Conservation (phyloP, 92 coral and sea anemone species). For the Ricordea florida region DNA sequence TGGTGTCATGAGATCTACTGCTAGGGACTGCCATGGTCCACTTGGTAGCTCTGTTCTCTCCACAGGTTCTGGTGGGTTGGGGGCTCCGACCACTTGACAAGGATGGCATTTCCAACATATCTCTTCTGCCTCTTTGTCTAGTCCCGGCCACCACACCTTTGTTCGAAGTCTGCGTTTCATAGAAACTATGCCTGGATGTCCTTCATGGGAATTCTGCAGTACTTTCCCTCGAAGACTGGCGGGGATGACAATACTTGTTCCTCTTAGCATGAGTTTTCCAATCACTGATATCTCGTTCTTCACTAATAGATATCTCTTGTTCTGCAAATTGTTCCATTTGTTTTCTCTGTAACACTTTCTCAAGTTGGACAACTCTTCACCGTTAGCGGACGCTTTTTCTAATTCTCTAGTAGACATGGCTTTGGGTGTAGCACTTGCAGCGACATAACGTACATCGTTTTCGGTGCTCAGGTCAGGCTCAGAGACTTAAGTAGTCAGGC, state of each 20-base stretch:
- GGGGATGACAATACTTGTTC: slow-evolving; percentile 44
- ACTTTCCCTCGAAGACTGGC: slow-evolving; percentile 21
- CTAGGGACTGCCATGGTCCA: slow-evolving; percentile 61
- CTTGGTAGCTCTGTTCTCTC: slow-evolving; percentile 37
- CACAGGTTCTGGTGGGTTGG: slow-evolving; percentile 59
- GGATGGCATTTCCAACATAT: slow-evolving; percentile 36
- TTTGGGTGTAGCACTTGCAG: slow-evolving; percentile 48
- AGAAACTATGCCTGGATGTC: slow-evolving; percentile 52
- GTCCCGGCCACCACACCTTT: slow-evolving; percentile 67
- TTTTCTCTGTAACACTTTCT: slow-evolving; percentile 29
- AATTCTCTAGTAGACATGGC: slow-evolving; percentile 64
- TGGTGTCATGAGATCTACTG: too few relatives aligned
- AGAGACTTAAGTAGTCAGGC: slow-evolving; percentile 3
- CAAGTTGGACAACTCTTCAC: slow-evolving; percentile 31
- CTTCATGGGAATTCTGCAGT: slow-evolving; percentile 50
- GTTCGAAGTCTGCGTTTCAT: slow-evolving; percentile 51
- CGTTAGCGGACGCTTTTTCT: slow-evolving; percentile 53
- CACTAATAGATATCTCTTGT: slow-evolving; percentile 33
- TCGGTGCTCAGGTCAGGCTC: not conserved
- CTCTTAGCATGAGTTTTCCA: slow-evolving; percentile 52
- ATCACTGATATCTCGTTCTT: too few relatives aligned
- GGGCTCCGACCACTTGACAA: slow-evolving; percentile 58
- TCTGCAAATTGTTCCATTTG: slow-evolving; percentile 36
- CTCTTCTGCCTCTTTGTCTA: slow-evolving; percentile 36
- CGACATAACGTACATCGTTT: slow-evolving; percentile 32